Base-by-base conservation (phyloP, 2,888 invertebrate genomes). In the Pseudoips prasinana region DNA sequence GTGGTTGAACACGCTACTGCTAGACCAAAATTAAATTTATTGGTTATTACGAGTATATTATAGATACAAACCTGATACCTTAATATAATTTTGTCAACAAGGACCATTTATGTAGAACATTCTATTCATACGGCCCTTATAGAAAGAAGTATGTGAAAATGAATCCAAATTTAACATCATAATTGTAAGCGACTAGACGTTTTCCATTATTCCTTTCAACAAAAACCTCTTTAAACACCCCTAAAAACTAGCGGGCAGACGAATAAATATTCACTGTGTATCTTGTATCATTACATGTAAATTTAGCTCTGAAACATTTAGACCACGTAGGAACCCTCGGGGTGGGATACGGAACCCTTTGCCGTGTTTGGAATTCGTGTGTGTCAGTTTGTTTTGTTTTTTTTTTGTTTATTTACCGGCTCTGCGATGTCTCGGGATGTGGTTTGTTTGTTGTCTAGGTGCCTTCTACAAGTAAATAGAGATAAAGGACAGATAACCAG, bases 271-370 rank as follows among this genome's bases (percentile, higher is more conserved):
- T 67, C 68, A 59, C 50, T 52, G 49, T 55, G 58, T 47, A 48
- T 45, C 58, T 52, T 54, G 63, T 68, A 67, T 68, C 61, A 35
- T 51, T 61, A 61, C 66, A 73, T 80, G 74, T 78, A 76, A 77
- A 80, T 81, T 70, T 62, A 60, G 56, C 48, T 30, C 59, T 81
- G 81, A 83, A 83, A 84, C 80, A 86, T 84, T 83, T 81, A 78
- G 72, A 71, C 77, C 82, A 73, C 80, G 79, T 79, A 66, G 49
- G 26, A 61, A 63, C 77, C 75, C 62, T 61, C 51, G 61, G 64
- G 59, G 28, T 46, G 64, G 65, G 61, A 39, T 34, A 39, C 31
- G 20, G 32, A 46, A 55, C 55, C 55, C 50, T 56, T 56, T 54
- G 29, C 33, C 46, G 48, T 45, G 54, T 44, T 39, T 37, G 29